Percentiles rank a stretch among this genome's conserved stretches.
Evolutionary conservation across 1,140 invertebrate genomes (phyloP).

Genomic region (Aphaenogaster rudis): DNA sequence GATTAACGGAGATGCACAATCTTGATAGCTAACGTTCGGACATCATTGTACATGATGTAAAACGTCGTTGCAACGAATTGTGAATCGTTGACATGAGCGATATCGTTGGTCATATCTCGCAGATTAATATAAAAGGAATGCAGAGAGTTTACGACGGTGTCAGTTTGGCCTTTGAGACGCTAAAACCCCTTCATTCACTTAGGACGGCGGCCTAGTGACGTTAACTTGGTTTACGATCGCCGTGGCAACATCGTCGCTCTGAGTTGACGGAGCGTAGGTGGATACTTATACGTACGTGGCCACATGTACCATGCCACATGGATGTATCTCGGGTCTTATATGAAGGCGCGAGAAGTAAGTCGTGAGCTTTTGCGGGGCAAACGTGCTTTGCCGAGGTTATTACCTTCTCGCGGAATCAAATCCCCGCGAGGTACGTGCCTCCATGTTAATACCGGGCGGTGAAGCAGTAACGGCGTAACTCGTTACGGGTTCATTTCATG

Average conservation of each 20-base stretch:
- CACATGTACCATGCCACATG: constrained; percentile 31
- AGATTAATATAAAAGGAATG: constrained; percentile 67
- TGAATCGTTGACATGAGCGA: neutral
- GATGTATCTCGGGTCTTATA: constrained; percentile 46
- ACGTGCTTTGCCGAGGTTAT: constrained; percentile 79
- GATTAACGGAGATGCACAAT: neutral
- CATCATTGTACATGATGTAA: neutral
- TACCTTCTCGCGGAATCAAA: constrained; percentile 79
- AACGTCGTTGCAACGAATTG: neutral
- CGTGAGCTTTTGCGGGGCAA: constrained; percentile 73
- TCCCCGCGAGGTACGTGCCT: constrained; percentile 76
- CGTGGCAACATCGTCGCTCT: constrained; percentile 58
- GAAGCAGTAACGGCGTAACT: constrained; percentile 70
- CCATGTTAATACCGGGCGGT: constrained; percentile 76
- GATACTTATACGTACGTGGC: constrained; percentile 50
- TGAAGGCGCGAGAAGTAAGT: constrained; percentile 67
- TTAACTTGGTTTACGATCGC: constrained; percentile 74
- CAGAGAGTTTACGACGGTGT: constrained; percentile 62
- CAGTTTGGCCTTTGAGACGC: constrained; percentile 23
- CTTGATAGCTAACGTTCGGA: neutral
- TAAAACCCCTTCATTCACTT: constrained; percentile 70
- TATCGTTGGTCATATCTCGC: neutral
- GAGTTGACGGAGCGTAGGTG: constrained; percentile 54
- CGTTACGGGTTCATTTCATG: constrained; percentile 76
- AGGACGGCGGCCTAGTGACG: constrained; percentile 49